Evolutionary conservation across 2,797 vertebrate species (phyloP), one percentile per base, ranked within the genome.

Genomic region (Spheniscus humboldti): DNA sequence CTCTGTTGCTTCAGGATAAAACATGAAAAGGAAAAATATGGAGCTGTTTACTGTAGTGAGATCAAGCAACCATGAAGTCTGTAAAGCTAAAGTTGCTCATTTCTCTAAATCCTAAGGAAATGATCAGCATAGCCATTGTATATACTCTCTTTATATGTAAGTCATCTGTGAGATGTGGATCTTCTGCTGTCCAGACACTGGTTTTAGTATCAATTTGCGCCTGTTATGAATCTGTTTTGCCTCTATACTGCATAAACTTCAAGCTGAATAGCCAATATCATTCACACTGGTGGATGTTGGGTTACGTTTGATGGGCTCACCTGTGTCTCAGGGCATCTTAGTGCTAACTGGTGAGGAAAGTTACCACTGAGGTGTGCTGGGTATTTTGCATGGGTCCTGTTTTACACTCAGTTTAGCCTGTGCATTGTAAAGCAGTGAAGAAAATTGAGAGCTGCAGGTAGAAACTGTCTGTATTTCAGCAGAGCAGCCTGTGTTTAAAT

Each of bases 1-100:
- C 97, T 98, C 98, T 97, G 97, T 97, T 98, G 98, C 97, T 98
- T 98, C 92, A 43, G 98, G 98, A 98, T 98, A 98, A 98, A 98
- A 97, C 96, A 97, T 94, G 91, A 97, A 98, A 98, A 98, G 96
- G 90, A 92, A 97, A 97, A 98, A 96, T 92, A 95, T 96, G 97
- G 94, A 97, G 94, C 95, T 98, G 95, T 97, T 98, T 98, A 97
- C 96, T 88, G 91, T 97, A 96, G 87, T 95, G 96, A 94, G 95
- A 97, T 97, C 96, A 97, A 97, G 95, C 86, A 96, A 92, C 93
- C 89, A 96, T 94, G 83, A 97, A 97, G 88, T 92, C 86, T 86
- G 68, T 45, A 95, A 96, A 96, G 85, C 86, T 88, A 66, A 97
- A 97, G 81, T 94, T 79, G 67, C 73, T 93, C 59, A 28, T 90